Evolutionary conservation across 2,888 invertebrate species (phyloP).

Genomic region (Craniophora ligustri): DNA sequence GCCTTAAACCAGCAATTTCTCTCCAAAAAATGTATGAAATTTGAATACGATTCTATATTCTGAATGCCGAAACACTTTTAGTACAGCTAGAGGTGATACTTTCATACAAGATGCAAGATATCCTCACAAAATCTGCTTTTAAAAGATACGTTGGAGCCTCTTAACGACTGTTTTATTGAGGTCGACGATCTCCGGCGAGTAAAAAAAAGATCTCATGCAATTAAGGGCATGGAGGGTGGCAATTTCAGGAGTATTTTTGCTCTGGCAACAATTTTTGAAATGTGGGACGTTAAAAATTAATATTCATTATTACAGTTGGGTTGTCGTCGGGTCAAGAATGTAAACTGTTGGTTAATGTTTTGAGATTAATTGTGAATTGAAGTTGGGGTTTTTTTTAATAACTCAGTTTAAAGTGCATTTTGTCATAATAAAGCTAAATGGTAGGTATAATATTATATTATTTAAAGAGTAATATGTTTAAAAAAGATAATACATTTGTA

Average conservation of each 20-base stretch:
- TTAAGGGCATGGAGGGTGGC: conserved; percentile 57
- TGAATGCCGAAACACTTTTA: conserved; percentile 23
- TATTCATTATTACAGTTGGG: conserved; percentile 53
- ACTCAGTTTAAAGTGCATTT: too few relatives aligned
- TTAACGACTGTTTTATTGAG: conserved; percentile 59
- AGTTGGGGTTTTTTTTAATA: neutral
- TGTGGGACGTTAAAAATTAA: conserved; percentile 47
- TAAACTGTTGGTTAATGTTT: neutral
- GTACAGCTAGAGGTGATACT: conserved; percentile 19
- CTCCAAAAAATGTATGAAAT: conserved; percentile 13
- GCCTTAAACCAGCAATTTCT: neutral
- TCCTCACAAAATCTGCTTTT: conserved; percentile 48
- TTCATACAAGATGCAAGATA: conserved; percentile 44
- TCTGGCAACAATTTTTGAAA: conserved; percentile 48
- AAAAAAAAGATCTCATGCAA: conserved; percentile 54
- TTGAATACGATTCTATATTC: neutral
- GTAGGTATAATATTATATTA: too few relatives aligned
- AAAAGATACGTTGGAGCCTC: conserved; percentile 44
- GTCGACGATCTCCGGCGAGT: conserved; percentile 53
- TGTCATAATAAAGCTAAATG: too few relatives aligned
- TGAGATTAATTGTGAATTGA: neutral
- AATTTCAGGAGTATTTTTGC: conserved; percentile 55
- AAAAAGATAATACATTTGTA: too few relatives aligned
- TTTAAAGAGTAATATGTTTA: too few relatives aligned
- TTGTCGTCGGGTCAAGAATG: conserved; percentile 31